Evolutionary conservation across 2,113 vertebrate genomes (phyloP).

Genomic region (Otus sunia): DNA sequence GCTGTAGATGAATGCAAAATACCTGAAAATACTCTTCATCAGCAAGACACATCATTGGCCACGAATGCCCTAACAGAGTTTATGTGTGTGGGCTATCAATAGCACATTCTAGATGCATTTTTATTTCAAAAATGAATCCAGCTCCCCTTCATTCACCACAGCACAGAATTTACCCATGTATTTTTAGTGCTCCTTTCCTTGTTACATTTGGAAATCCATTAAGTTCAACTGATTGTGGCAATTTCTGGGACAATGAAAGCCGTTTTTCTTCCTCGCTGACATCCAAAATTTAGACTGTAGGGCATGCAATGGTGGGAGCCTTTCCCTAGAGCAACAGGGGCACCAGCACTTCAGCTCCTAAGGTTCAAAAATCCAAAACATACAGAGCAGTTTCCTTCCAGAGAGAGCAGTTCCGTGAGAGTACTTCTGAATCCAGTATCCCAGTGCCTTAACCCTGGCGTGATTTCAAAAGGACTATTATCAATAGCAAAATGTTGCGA

Average conservation of each 20-base stretch:
- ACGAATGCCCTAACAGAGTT: background rate
- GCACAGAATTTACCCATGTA: background rate
- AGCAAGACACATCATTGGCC: background rate
- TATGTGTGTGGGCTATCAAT: too few relatives aligned
- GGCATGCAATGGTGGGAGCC: accelerated
- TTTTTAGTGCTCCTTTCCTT: background rate
- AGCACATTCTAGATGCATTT: background rate
- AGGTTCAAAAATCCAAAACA: background rate
- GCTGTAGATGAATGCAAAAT: background rate
- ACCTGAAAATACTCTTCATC: background rate
- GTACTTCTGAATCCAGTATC: background rate
- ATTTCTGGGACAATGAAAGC: background rate
- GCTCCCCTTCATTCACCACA: background rate
- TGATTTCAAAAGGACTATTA: too few relatives aligned
- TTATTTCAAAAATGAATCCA: background rate
- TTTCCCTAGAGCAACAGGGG: background rate
- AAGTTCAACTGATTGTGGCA: background rate
- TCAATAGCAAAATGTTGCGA: background rate
- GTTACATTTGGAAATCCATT: background rate
- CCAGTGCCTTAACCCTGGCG: background rate
- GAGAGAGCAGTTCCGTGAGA: background rate
- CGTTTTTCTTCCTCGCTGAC: background rate
- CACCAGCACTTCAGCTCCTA: background rate
- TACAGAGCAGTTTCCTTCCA: accelerated
- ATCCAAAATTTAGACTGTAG: background rate